These are phyloP conservation scores for Lepidothrix coronata DNA, from an alignment of 2,113 vertebrate genomes.

Conservation along the genomic window DNA sequence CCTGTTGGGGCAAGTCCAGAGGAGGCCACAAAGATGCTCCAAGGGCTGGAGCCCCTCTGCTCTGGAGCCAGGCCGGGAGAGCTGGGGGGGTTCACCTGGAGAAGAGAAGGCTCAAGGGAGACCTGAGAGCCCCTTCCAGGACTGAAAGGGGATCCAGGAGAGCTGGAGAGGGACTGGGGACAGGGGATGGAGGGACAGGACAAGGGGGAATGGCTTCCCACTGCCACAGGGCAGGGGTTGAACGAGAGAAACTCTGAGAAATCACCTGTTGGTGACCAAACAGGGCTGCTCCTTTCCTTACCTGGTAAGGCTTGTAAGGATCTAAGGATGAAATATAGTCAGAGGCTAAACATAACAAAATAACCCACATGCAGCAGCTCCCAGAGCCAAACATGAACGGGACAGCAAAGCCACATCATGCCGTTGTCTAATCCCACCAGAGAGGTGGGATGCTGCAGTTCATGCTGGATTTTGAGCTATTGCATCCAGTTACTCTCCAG, in stretches of 20 bases:
- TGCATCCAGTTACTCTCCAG: background rate
- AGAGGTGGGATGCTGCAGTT: background rate
- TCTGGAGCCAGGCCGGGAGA: background rate
- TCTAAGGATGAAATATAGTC: background rate
- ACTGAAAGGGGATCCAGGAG: background rate
- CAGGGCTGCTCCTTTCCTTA: background rate
- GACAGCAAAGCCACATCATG: background rate
- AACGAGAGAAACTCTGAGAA: background rate
- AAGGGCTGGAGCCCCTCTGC: background rate
- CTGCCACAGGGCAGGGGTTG: background rate
- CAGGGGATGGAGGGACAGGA: background rate
- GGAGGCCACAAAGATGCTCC: background rate
- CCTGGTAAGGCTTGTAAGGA: background rate
- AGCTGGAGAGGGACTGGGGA: background rate
- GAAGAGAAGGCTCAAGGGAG: background rate
- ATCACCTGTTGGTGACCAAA: background rate
- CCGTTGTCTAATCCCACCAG: background rate
- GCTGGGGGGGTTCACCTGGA: background rate
- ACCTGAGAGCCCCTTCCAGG: background rate
- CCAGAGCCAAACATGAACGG: background rate
- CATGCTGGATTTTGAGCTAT: fast-evolving
- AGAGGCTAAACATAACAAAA: background rate
- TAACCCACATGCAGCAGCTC: background rate
- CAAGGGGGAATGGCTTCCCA: background rate
- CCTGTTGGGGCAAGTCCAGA: background rate